These are phyloP conservation scores for Diarsia dahlii DNA, from an alignment of 2,888 invertebrate genomes.

Conservation along the genomic window DNA sequence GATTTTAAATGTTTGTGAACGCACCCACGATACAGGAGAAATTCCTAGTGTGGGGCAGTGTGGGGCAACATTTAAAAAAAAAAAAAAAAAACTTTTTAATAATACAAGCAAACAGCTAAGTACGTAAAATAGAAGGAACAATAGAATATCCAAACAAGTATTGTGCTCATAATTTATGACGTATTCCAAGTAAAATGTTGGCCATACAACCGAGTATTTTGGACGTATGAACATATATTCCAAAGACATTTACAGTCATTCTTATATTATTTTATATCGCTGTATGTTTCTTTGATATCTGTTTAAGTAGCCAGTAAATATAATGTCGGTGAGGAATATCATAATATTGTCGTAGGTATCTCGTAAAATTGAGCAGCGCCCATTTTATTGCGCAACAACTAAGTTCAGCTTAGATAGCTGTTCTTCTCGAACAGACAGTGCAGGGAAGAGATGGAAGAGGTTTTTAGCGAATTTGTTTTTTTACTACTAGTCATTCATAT, in stretches of 20 bases:
- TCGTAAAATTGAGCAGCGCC: slow-evolving; percentile 20
- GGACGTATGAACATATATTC: slow-evolving; percentile 50
- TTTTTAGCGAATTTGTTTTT: background rate
- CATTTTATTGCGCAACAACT: background rate
- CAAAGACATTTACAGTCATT: slow-evolving; percentile 55
- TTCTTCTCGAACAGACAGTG: background rate
- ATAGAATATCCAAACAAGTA: slow-evolving; percentile 12
- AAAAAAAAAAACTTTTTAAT: too few species aligned
- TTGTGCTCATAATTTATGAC: slow-evolving; percentile 32
- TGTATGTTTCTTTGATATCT: slow-evolving; percentile 46
- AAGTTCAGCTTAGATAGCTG: background rate
- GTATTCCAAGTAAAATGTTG: slow-evolving; percentile 42
- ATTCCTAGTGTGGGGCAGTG: too few species aligned
- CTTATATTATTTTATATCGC: slow-evolving; percentile 52
- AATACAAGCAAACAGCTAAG: background rate
- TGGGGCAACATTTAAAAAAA: too few species aligned
- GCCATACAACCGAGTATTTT: slow-evolving; percentile 27
- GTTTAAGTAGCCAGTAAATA: slow-evolving; percentile 56
- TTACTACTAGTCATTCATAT: background rate
- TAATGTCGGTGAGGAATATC: slow-evolving; percentile 25
- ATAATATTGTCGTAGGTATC: slow-evolving; percentile 16
- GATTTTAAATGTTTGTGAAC: too few species aligned
- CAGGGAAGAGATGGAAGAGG: background rate
- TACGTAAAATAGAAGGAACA: slow-evolving; percentile 7
- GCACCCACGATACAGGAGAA: too few species aligned